phyloP scores from a whole-genome alignment of 1,140 invertebrate genomes.

The Zelostemma sp. region DNA sequence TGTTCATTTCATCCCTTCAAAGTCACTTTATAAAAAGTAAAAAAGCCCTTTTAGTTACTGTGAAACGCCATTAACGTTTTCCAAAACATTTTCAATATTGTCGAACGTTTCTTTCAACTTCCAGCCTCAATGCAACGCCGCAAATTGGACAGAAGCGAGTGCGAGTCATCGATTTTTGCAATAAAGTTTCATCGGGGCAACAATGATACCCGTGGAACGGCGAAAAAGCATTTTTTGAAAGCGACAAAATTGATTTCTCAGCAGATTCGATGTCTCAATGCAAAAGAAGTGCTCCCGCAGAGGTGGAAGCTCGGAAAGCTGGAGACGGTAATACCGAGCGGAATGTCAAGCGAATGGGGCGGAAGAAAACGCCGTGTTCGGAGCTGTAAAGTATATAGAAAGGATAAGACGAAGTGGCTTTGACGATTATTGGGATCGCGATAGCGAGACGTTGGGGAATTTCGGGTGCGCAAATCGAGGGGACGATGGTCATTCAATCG shows the following conservation, averaged over 20 bases:
- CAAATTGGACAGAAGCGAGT: no score
- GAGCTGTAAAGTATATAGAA: not conserved
- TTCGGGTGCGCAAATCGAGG: slow-evolving; percentile 40
- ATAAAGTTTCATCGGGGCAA: no score
- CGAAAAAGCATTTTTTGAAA: not conserved
- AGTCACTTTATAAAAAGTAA: no score
- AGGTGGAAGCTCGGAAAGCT: not conserved
- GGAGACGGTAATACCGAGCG: not conserved
- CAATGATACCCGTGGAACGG: no score
- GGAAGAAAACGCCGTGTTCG: not conserved
- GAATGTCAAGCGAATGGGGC: slow-evolving; percentile 7
- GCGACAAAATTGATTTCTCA: not conserved
- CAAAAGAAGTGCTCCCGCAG: not conserved
- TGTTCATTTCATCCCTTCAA: not conserved
- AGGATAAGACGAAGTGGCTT: slow-evolving; percentile 6
- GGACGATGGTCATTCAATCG: slow-evolving; percentile 1
- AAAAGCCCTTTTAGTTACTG: no score
- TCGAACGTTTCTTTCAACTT: no score
- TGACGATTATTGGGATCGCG: slow-evolving; percentile 18
- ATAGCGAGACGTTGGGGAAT: slow-evolving; percentile 27
- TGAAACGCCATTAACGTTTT: slow-evolving; percentile 11
- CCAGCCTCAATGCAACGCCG: no score
- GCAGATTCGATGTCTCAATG: not conserved
- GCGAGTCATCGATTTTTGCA: no score
- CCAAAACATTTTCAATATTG: no score